Evolutionary conservation across 2,113 vertebrate genomes (phyloP).

Genomic region (Catagonus wagneri): DNA sequence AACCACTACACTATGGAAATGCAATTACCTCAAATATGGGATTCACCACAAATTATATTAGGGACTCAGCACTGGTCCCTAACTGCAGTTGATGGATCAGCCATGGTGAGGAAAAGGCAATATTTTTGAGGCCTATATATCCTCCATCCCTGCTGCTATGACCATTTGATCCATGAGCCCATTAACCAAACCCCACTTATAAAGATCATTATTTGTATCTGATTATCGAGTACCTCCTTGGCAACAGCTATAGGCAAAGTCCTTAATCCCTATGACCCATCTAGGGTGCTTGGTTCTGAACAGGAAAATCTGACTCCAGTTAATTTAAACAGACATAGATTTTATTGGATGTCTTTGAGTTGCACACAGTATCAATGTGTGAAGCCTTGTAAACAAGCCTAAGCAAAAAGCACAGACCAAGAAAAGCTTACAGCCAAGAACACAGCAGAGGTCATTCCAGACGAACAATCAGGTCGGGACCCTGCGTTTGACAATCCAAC

Average conservation of each 20-base stretch:
- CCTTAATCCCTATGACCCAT: conserved; percentile 15
- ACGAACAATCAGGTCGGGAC: not conserved
- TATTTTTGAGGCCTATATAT: not conserved
- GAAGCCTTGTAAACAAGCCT: conserved; percentile 31
- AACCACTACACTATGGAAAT: too few relatives aligned
- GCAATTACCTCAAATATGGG: not conserved
- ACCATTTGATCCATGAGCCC: conserved; percentile 24
- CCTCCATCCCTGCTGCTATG: not conserved
- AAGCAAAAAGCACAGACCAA: conserved; percentile 34
- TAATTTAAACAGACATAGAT: conserved; percentile 72
- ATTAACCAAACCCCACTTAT: not conserved
- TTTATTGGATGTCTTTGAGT: conserved; percentile 49
- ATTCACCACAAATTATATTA: not conserved
- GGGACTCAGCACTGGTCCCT: not conserved
- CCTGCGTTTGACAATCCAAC: not conserved
- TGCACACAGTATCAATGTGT: conserved; percentile 14
- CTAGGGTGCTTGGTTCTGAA: conserved; percentile 8
- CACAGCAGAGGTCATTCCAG: not conserved
- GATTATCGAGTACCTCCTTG: not conserved
- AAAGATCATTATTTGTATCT: conserved; percentile 25
- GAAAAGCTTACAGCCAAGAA: not conserved
- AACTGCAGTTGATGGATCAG: not conserved
- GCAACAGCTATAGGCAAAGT: not conserved
- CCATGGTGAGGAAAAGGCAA: not conserved
- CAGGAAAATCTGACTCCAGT: conserved; percentile 17